A percentile compares a stretch with the other conserved stretches of the same genome.
These are phyloP conservation scores for Teleogryllus occipitalis DNA, from an alignment of 1,140 invertebrate genomes.

Conservation along the genomic window DNA sequence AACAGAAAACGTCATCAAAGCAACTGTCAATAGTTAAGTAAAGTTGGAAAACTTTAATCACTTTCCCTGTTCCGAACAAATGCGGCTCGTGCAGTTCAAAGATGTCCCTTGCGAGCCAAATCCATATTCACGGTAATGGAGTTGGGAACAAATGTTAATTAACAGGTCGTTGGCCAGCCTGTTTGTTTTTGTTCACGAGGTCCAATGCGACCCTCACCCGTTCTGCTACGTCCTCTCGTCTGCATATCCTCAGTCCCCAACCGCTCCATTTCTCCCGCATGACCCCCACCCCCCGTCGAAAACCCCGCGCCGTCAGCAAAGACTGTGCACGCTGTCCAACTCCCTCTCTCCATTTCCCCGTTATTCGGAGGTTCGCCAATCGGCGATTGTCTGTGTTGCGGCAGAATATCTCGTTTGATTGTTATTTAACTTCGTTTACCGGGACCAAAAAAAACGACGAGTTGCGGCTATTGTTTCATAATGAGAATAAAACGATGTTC, in stretches of 20 bases:
- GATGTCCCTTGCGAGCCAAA: not conserved
- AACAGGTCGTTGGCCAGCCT: not conserved
- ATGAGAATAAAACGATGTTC: conserved; percentile 1
- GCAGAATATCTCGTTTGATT: not conserved
- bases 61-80: not conserved
- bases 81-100: not conserved
- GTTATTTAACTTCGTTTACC: conserved; percentile 1
- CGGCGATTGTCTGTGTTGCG: not conserved
- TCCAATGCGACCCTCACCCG: not conserved
- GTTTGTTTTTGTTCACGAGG: not conserved
- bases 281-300: not conserved
- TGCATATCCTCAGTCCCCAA: no score
- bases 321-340: not conserved
- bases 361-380: not conserved
- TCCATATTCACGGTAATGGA: not conserved
- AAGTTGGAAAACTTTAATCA: not conserved
- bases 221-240: no score
- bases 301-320: not conserved
- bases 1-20: not conserved
- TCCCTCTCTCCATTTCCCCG: not conserved
- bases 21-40: not conserved
- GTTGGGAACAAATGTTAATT: not conserved
- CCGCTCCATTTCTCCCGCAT: no score
- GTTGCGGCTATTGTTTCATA: not conserved
- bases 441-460: not conserved